phyloP scores from a whole-genome alignment of 2,888 invertebrate genomes.

The Podotricha telesiphe region DNA sequence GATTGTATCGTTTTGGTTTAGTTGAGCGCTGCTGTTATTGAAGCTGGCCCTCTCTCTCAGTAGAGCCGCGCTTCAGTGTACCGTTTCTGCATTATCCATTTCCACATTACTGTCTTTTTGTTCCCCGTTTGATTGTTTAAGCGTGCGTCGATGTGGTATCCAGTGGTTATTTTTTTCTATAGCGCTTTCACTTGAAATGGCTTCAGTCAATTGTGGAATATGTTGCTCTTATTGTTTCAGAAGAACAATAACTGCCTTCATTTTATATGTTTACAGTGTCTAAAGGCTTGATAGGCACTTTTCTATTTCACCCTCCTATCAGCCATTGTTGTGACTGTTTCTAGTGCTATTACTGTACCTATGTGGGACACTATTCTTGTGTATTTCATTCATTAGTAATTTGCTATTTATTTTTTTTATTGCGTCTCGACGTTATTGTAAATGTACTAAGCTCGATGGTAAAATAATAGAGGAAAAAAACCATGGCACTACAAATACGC shows the following conservation, averaged over 20 bases:
- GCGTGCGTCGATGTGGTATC: constrained; percentile 81
- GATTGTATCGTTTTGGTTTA: constrained; percentile 19
- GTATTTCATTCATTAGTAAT: constrained; percentile 44
- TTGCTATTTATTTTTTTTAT: constrained; percentile 40
- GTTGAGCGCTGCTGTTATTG: constrained; percentile 21
- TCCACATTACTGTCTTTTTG: constrained; percentile 82
- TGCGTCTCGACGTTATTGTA: constrained; percentile 30
- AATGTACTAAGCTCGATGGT: constrained; percentile 21
- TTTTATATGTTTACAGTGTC: constrained; percentile 81
- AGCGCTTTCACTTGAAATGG: constrained; percentile 78
- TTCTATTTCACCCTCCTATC: constrained; percentile 62
- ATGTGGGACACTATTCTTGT: constrained; percentile 44
- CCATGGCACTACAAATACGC: constrained; percentile 13
- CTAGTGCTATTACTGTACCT: constrained; percentile 45
- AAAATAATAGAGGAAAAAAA: constrained; percentile 23
- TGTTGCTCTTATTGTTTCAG: constrained; percentile 80
- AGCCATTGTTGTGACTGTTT: constrained; percentile 46
- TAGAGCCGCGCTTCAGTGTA: constrained; percentile 49
- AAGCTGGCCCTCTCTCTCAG: constrained; percentile 45
- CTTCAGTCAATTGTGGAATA: constrained; percentile 81
- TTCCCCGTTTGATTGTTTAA: constrained; percentile 82
- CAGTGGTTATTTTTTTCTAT: constrained; percentile 76
- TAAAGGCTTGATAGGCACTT: constrained; percentile 77
- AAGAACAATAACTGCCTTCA: constrained; percentile 80
- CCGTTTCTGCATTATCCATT: constrained; percentile 76